Evolutionary conservation across 2,797 vertebrate species (phyloP), one percentile per base, ranked within the genome.

Genomic region (Galagoides demidoff): DNA sequence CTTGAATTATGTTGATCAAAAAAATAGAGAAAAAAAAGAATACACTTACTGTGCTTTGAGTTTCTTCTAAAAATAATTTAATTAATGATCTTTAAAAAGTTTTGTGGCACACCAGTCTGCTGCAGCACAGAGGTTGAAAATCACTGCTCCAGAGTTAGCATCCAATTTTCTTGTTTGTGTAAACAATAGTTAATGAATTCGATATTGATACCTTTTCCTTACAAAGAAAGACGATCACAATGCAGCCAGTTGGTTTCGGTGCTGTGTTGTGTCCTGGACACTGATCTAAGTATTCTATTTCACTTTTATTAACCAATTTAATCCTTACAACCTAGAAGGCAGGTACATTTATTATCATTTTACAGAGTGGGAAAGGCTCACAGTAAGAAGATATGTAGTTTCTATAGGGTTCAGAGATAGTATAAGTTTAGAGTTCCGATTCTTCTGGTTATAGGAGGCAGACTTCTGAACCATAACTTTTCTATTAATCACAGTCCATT

Each of bases 401-500:
- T 34, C 2, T 31, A 29, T 20, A 64, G 1, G 22, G 12, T 2
- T 5, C 55, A 85, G 76, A 39, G 57, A 6, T 57, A 20, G 37
- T 34, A 6, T n/a, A 39, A 57, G 52, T 37, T 82, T 25, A 85
- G 34, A 43, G 13, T 52, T 34, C 11, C 6, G 2, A 5, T 13
- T 45, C 63, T 88, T 45, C n/a, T 17, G 7, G 27, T 52, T 29
- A 29, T 1, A 34, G 14, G 23, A 13, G 23, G 13, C 1, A 9
- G 25, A 79, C 43, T 83, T 91, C 55, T 64, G 70, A 96, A 70
- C 55, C 27, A 52, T 73, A n/a, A 14, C 20, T 55, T 31, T 11
- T 43, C 43, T 43, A 1, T 31, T 31, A 63, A 55, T 8, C 19
- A 49, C 7, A 66, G 45, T 71, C 45, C 68, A 29, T 23, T 34